Percentiles rank a stretch among this genome's conserved stretches.
Conservation (phyloP, 2,113 vertebrate genomes). For the Nothocercus julius region DNA sequence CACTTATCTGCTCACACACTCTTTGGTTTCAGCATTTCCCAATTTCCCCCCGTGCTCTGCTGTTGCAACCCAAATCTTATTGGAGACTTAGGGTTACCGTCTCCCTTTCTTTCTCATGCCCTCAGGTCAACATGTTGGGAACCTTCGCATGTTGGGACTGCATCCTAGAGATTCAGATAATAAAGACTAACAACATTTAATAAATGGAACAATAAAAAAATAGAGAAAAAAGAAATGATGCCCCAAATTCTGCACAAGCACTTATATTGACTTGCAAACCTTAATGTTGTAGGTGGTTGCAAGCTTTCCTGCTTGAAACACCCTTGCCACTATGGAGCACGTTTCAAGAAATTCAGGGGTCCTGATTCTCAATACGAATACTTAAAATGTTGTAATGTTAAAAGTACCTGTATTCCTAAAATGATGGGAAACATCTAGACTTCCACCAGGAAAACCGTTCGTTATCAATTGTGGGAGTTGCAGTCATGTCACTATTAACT, state of each 20-base stretch:
- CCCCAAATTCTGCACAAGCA: neutral
- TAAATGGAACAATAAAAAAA: neutral
- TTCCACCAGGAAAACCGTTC: neutral
- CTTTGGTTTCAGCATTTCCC: neutral
- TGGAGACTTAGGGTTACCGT: neutral
- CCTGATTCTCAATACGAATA: neutral
- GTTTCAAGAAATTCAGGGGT: neutral
- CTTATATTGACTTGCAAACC: neutral
- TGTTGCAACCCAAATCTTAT: constrained; percentile 13
- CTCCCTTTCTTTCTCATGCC: neutral
- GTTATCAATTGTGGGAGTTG: accelerated
- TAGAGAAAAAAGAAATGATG: neutral
- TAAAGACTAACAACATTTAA: neutral
- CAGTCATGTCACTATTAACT: neutral
- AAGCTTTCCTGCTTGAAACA: neutral
- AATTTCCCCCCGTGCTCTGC: neutral
- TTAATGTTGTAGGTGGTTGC: neutral
- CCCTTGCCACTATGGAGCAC: neutral
- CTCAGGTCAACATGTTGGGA: neutral
- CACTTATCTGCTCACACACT: constrained; percentile 17
- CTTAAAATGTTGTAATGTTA: neutral
- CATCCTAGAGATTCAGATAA: neutral
- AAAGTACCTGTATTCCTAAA: neutral
- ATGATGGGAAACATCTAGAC: neutral
- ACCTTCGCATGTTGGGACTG: neutral